These are phyloP conservation scores for Dicycla oo DNA, from an alignment of 2,888 invertebrate species.

Conservation along the genomic window DNA sequence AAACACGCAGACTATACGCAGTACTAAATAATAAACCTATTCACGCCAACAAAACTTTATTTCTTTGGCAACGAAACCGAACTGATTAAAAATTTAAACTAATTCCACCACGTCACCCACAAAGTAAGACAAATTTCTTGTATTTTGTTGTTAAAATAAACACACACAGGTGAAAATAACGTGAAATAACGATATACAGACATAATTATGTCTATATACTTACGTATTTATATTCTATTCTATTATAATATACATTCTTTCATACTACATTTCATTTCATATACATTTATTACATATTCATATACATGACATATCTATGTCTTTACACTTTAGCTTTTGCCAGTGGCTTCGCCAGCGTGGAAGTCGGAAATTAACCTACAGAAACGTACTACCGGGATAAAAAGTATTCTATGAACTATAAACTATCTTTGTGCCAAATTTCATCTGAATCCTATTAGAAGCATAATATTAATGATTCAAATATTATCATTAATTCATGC, in stretches of 20 bases:
- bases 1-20: slow-evolving; percentile 38
- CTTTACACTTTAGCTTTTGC: too few species aligned
- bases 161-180: background rate
- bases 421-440: too few species aligned
- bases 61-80: slow-evolving; percentile 45
- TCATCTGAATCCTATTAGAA: too few species aligned
- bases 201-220: background rate
- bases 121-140: slow-evolving; percentile 33
- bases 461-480: too few species aligned
- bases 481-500: too few species aligned
- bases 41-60: slow-evolving; percentile 33
- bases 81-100: slow-evolving; percentile 43
- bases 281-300: too few species aligned
- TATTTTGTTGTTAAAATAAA: slow-evolving; percentile 18
- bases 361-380: too few species aligned
- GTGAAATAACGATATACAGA: background rate
- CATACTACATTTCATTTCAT: too few species aligned
- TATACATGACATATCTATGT: background rate
- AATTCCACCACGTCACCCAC: slow-evolving; percentile 13
- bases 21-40: slow-evolving; percentile 45
- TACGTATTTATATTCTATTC: background rate
- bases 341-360: too few species aligned
- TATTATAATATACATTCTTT: background rate
- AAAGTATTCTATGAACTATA: too few species aligned
- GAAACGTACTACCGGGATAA: too few species aligned